These are phyloP conservation scores for Stegodyphus mimosarum DNA, from an alignment of 1,140 invertebrate species.

Conservation along the genomic window DNA sequence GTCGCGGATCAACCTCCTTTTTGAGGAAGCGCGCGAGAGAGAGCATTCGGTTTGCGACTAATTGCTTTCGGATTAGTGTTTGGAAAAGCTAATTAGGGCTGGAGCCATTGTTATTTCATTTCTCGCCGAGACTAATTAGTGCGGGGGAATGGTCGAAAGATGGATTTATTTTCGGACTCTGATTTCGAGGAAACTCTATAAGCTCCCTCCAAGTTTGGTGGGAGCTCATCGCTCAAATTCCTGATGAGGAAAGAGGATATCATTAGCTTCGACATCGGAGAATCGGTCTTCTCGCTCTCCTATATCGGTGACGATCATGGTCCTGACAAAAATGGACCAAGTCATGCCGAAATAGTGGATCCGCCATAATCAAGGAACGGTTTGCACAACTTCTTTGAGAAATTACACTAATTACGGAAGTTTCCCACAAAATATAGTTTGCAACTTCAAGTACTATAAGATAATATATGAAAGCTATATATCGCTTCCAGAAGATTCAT, in stretches of 20 bases:
- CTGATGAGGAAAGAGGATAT: constrained; percentile 44
- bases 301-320: constrained; percentile 6
- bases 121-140: constrained; percentile 44
- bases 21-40: not conserved
- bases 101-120: constrained; percentile 50
- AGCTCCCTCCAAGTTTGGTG: not conserved
- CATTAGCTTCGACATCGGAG: constrained; percentile 46
- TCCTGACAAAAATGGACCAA: not conserved
- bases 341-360: not conserved
- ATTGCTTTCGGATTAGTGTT: constrained; percentile 52
- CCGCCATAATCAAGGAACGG: too few species aligned
- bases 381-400: too few species aligned
- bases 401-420: too few species aligned
- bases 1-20: not conserved
- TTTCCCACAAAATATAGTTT: too few species aligned
- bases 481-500: too few species aligned
- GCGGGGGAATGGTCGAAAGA: constrained; percentile 17
- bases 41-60: constrained; percentile 32
- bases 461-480: too few species aligned
- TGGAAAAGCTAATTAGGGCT: constrained; percentile 39
- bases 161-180: constrained; percentile 55
- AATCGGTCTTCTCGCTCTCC: constrained; percentile 21
- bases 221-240: constrained; percentile 44
- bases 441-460: too few species aligned
- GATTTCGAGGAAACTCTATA: constrained; percentile 28